phyloP scores from a whole-genome alignment of 2,888 invertebrate genomes.

The Cabera pusaria region DNA sequence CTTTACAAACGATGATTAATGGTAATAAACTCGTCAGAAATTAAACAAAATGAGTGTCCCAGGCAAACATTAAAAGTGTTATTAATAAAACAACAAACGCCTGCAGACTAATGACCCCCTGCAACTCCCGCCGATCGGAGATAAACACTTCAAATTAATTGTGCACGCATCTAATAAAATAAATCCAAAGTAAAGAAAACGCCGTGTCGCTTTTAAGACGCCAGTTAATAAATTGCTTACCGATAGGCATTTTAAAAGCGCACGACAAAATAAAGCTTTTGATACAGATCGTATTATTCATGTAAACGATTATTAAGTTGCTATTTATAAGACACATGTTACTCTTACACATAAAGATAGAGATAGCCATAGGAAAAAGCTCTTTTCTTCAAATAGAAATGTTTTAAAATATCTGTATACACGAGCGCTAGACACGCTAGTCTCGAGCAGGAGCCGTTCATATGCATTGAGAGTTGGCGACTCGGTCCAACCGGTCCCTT shows the following conservation, averaged over 20 bases:
- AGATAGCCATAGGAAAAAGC: constrained; percentile 30
- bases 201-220: constrained; percentile 4
- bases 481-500: constrained; percentile 63
- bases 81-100: constrained; percentile 34
- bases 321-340: constrained; percentile 14
- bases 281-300: constrained; percentile 13
- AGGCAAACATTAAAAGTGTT: constrained; percentile 38
- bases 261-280: constrained; percentile 7
- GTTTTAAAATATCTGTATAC: constrained; percentile 42
- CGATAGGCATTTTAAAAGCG: constrained; percentile 12
- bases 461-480: constrained; percentile 55
- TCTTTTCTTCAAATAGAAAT: constrained; percentile 40
- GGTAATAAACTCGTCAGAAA: constrained; percentile 30
- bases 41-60: constrained; percentile 28
- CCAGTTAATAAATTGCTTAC: constrained; percentile 21
- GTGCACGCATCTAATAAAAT: constrained; percentile 21
- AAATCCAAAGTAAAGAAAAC: constrained; percentile 4
- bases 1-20: constrained; percentile 30
- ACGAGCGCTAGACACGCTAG: constrained; percentile 46
- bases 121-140: constrained; percentile 20
- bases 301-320: constrained; percentile 14
- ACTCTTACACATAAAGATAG: constrained; percentile 12
- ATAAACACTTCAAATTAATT: constrained; percentile 24
- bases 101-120: constrained; percentile 31
- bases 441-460: constrained; percentile 50